phyloP scores from a whole-genome alignment of 2,888 invertebrate species.

The Nebria brevicollis region DNA sequence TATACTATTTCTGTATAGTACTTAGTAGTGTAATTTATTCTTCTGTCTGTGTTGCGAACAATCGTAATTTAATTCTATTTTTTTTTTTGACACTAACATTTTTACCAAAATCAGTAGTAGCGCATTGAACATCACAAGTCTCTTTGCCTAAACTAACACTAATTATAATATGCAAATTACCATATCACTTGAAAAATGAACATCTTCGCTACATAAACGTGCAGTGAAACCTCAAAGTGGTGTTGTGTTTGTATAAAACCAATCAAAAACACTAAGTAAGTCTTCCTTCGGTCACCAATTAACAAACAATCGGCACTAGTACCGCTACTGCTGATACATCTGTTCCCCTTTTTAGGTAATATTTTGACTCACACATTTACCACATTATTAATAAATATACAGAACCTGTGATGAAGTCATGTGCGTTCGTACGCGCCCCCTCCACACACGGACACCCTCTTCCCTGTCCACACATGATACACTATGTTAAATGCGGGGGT shows the following conservation, averaged over 20 bases:
- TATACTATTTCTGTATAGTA: slow-evolving; percentile 45
- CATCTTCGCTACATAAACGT: not conserved
- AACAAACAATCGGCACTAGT: not conserved
- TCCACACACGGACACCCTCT: slow-evolving; percentile 12
- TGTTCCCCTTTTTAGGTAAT: not conserved
- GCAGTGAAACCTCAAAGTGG: not conserved
- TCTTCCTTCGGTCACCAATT: not conserved
- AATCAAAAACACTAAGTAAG: not conserved
- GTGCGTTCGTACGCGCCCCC: slow-evolving; percentile 26
- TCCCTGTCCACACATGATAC: slow-evolving; percentile 6
- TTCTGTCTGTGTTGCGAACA: slow-evolving; percentile 40
- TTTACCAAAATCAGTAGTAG: slow-evolving; percentile 16
- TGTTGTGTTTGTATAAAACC: not conserved
- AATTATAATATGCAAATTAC: not conserved
- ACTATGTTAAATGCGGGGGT: slow-evolving; percentile 30
- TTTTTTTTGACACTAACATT: slow-evolving; percentile 37
- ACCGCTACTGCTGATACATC: not conserved
- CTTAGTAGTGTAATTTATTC: slow-evolving; percentile 45
- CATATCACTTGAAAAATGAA: not conserved
- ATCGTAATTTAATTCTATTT: slow-evolving; percentile 23
- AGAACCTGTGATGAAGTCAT: slow-evolving; percentile 45
- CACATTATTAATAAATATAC: slow-evolving; percentile 28
- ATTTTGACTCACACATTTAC: slow-evolving; percentile 12
- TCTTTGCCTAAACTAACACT: slow-evolving; percentile 1
- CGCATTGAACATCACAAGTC: not conserved